Conservation (phyloP, 2,797 vertebrate genomes). For the Borostomias antarcticus region DNA sequence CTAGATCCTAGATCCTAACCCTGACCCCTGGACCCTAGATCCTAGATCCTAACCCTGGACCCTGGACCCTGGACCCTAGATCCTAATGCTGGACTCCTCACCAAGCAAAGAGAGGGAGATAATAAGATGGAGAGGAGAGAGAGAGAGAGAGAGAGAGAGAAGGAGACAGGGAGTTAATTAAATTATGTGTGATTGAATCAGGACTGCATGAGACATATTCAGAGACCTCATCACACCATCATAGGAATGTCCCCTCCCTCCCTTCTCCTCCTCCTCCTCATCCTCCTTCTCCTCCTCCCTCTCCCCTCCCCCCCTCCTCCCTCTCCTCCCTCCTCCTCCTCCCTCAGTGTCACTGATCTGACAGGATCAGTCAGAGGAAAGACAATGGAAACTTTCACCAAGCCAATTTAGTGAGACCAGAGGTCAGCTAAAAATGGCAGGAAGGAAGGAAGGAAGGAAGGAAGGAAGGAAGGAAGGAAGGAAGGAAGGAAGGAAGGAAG, state of each 20-base stretch:
- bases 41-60: no score
- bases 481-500: no score
- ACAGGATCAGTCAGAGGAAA: background rate
- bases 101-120: slow-evolving; percentile 23
- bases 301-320: background rate
- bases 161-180: background rate
- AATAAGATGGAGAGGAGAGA: background rate
- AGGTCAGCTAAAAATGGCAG: background rate
- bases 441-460: background rate
- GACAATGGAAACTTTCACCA: background rate
- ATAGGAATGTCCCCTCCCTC: background rate
- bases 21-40: no score
- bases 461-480: no score
- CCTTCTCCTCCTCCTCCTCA: background rate
- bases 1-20: no score
- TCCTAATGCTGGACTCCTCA: no score
- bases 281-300: background rate
- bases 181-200: slow-evolving; percentile 35
- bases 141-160: background rate
- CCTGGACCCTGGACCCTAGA: no score
- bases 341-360: background rate
- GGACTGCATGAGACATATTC: slow-evolving; percentile 13
- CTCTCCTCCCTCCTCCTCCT: slow-evolving; percentile 1
- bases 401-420: background rate
- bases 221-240: slow-evolving; percentile 17